Evolutionary conservation across 92 coral and sea anemone species (phyloP).

Genomic region (Phenganax marumi): DNA sequence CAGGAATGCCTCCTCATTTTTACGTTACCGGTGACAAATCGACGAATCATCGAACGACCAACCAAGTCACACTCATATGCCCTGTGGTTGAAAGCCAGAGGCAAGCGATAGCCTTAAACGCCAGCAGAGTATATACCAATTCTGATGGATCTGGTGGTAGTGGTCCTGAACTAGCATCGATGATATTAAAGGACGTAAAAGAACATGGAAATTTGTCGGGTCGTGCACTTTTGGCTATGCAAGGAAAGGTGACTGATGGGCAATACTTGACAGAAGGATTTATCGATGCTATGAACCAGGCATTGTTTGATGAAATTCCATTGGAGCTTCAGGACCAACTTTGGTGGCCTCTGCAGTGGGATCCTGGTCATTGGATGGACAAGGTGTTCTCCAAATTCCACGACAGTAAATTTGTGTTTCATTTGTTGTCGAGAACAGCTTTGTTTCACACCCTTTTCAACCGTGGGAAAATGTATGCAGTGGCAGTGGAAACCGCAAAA

Average conservation of each 20-base stretch:
- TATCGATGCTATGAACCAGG: constrained; percentile 29
- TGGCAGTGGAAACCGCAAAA: constrained; percentile 23
- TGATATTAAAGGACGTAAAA: background rate
- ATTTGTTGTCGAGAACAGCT: background rate
- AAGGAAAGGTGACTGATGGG: constrained; percentile 31
- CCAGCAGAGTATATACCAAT: constrained; percentile 23
- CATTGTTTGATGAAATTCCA: constrained; percentile 24
- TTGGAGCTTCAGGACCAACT: background rate
- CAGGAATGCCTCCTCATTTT: constrained; percentile 17
- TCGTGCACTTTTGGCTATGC: constrained; percentile 15
- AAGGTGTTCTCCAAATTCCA: constrained; percentile 32
- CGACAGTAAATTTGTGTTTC: background rate
- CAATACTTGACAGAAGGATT: constrained; percentile 30
- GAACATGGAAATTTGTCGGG: background rate
- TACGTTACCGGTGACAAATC: constrained; percentile 23
- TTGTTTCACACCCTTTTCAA: constrained; percentile 12
- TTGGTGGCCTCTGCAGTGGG: constrained; percentile 41
- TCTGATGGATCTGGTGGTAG: constrained; percentile 28
- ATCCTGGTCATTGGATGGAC: constrained; percentile 35
- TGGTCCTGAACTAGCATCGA: constrained; percentile 9
- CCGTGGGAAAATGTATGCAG: constrained; percentile 32
- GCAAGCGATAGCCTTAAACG: constrained; percentile 24
- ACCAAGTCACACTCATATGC: constrained; percentile 26
- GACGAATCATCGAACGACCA: constrained; percentile 9
- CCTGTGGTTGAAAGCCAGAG: constrained; percentile 24